phyloP scores from a whole-genome alignment of 1,140 invertebrate species.

The Drosophila kanapiae region DNA sequence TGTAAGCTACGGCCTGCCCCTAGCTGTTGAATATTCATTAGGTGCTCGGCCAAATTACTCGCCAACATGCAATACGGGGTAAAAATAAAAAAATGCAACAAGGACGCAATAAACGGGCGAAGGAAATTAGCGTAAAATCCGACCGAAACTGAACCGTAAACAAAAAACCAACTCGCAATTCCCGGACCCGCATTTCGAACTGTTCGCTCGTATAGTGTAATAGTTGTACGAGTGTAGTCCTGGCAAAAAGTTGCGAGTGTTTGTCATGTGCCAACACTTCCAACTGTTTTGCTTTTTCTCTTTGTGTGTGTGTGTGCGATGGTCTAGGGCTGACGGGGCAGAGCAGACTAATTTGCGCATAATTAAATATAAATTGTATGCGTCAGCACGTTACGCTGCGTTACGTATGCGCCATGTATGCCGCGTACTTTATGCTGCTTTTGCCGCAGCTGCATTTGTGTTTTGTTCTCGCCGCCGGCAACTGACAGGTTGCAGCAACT shows the following conservation, averaged over 20 bases:
- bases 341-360: conserved; percentile 78
- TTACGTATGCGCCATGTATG: conserved; percentile 71
- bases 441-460: conserved; percentile 13
- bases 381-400: conserved; percentile 32
- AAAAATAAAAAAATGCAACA: conserved; percentile 34
- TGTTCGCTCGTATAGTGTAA: conserved; percentile 3
- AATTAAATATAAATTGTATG: conserved; percentile 84
- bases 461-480: conserved; percentile 48
- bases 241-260: conserved; percentile 79
- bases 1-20: conserved; percentile 39
- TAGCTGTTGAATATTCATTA: conserved; percentile 48
- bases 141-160: conserved; percentile 42
- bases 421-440: conserved; percentile 36
- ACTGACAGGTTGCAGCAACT: conserved; percentile 57
- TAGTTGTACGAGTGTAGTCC: conserved; percentile 18
- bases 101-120: conserved; percentile 29
- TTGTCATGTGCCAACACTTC: conserved; percentile 81
- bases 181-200: conserved; percentile 42
- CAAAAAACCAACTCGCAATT: conserved; percentile 40
- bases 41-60: conserved; percentile 39
- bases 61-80: conserved; percentile 34
- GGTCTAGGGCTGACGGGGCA: conserved; percentile 2
- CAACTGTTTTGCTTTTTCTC: conserved; percentile 67
- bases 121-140: conserved; percentile 55
- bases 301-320: not conserved